These are phyloP conservation scores for Cynopterus brachyotis DNA, from an alignment of 2,113 vertebrate genomes.

Conservation along the genomic window DNA sequence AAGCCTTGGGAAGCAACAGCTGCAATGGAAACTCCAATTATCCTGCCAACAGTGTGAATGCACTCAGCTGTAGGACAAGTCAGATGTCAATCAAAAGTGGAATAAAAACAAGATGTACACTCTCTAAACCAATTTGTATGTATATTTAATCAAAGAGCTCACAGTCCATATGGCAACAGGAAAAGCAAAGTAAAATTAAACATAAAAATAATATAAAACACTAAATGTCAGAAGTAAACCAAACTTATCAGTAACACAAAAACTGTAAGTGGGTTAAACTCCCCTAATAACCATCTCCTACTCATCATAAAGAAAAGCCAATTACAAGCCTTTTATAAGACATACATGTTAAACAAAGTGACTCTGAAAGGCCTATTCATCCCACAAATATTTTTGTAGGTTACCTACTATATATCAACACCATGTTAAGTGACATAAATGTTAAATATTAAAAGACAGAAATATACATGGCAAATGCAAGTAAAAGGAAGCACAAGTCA, in stretches of 20 bases:
- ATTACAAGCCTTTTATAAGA: neutral
- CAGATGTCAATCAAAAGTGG: slow-evolving; percentile 35
- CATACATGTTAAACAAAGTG: neutral
- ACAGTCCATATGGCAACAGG: neutral
- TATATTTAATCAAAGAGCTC: slow-evolving; percentile 40
- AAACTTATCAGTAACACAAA: slow-evolving; percentile 48
- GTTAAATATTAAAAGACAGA: neutral
- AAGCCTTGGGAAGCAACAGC: slow-evolving; percentile 32
- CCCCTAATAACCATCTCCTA: neutral
- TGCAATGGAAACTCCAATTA: slow-evolving; percentile 2
- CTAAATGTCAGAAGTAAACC: slow-evolving; percentile 18
- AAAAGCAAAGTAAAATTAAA: slow-evolving; percentile 52
- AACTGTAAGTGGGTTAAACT: slow-evolving; percentile 56
- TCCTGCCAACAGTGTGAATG: neutral
- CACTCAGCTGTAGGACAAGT: slow-evolving; percentile 8
- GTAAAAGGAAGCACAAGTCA: neutral
- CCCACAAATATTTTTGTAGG: neutral
- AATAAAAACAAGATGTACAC: slow-evolving; percentile 45
- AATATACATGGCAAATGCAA: neutral
- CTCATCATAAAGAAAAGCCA: slow-evolving; percentile 28
- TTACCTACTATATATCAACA: neutral
- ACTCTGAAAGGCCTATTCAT: neutral
- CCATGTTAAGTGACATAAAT: neutral
- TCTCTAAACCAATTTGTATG: slow-evolving; percentile 25
- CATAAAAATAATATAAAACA: neutral